These are phyloP conservation scores for Lipophrys pholis DNA, from an alignment of 2,113 vertebrate species.

Conservation along the genomic window DNA sequence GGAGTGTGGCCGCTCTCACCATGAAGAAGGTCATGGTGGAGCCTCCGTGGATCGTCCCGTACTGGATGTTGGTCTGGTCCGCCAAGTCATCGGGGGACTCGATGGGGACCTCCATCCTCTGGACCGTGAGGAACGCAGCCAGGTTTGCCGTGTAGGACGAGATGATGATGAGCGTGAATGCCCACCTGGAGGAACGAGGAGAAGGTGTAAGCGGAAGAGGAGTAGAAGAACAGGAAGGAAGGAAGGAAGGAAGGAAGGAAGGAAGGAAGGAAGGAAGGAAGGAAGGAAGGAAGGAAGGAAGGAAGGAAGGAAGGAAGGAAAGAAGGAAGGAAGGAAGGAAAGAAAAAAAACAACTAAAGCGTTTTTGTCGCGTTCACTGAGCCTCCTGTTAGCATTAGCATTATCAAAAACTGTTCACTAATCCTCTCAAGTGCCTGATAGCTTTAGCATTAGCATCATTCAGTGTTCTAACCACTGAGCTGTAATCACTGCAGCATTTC, in stretches of 20 bases:
- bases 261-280: too few species aligned
- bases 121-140: slow-evolving; percentile 93
- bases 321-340: background rate
- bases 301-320: background rate
- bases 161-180: slow-evolving; percentile 95
- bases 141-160: slow-evolving; percentile 95
- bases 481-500: too few species aligned
- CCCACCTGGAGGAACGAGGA: slow-evolving; percentile 86
- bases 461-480: too few species aligned
- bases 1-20: slow-evolving; percentile 66
- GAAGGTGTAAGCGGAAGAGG: background rate
- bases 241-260: slow-evolving; percentile 46
- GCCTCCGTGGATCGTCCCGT: slow-evolving; percentile 93
- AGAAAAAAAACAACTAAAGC: background rate
- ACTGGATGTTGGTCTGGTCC: slow-evolving; percentile 95
- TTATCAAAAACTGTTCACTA: too few species aligned
- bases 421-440: too few species aligned
- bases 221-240: too few species aligned
- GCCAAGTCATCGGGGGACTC: slow-evolving; percentile 93
- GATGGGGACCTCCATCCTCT: slow-evolving; percentile 94
- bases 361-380: too few species aligned
- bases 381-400: too few species aligned
- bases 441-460: too few species aligned
- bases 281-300: slow-evolving; percentile 39
- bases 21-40: slow-evolving; percentile 98